Conservation (phyloP, 2,888 invertebrate genomes). For the Cheilosia variabilis region DNA sequence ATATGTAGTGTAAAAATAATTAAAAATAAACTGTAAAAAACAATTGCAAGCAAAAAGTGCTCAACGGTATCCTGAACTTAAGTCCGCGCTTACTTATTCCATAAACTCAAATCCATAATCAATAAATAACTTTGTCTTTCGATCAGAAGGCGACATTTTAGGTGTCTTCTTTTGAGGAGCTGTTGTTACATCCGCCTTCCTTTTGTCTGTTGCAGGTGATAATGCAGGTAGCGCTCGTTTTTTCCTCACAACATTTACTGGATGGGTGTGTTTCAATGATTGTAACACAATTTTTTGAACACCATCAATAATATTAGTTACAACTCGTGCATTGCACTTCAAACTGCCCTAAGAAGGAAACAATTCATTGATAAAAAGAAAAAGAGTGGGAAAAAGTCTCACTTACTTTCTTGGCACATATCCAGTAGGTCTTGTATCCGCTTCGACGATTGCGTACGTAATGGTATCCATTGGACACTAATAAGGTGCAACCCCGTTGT, state of each 20-base stretch:
- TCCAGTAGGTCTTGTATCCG: slow-evolving; percentile 83
- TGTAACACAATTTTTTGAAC: slow-evolving; percentile 82
- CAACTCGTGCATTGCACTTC: slow-evolving; percentile 83
- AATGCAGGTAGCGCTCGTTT: slow-evolving; percentile 75
- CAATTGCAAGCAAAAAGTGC: too few relatives aligned
- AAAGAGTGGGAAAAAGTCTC: neutral
- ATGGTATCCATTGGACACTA: slow-evolving; percentile 81
- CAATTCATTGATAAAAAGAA: neutral
- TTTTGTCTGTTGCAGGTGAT: neutral
- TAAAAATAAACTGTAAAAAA: too few relatives aligned
- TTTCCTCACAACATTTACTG: slow-evolving; percentile 79
- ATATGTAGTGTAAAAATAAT: too few relatives aligned
- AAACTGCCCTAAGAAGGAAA: slow-evolving; percentile 81
- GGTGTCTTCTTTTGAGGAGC: slow-evolving; percentile 9
- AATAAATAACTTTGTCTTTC: slow-evolving; percentile 44
- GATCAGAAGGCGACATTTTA: neutral
- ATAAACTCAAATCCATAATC: slow-evolving; percentile 59
- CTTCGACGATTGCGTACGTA: slow-evolving; percentile 83
- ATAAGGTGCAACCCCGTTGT: slow-evolving; percentile 82
- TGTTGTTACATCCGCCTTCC: neutral
- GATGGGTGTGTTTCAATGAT: slow-evolving; percentile 82
- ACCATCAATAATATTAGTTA: slow-evolving; percentile 82
- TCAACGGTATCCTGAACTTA: neutral
- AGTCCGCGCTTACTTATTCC: slow-evolving; percentile 12
- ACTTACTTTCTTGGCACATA: slow-evolving; percentile 83